phyloP scores from a whole-genome alignment of 2,888 invertebrate genomes.

The Rhyacophila evoluta region DNA sequence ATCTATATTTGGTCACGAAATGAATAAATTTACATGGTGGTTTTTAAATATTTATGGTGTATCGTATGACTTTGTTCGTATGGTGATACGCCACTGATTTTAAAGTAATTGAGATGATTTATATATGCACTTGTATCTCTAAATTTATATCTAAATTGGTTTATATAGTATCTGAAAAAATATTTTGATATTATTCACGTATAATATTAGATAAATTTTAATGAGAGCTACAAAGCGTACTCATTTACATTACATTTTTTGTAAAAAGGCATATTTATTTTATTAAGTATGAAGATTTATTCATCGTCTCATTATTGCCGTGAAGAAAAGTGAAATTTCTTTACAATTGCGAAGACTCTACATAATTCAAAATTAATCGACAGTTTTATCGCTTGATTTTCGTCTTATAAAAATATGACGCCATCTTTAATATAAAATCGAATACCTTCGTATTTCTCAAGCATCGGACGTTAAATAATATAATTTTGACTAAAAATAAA shows the following conservation, averaged over 20 bases:
- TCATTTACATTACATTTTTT: neutral
- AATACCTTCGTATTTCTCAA: no score
- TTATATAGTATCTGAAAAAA: neutral
- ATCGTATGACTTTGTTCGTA: no score
- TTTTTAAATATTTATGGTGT: no score
- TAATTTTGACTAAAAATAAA: no score
- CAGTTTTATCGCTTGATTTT: neutral
- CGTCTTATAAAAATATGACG: no score
- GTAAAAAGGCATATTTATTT: neutral
- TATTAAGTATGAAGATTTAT: neutral
- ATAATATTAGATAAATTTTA: neutral
- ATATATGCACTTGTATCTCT: constrained; percentile 1
- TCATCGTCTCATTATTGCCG: neutral
- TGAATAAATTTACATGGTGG: no score
- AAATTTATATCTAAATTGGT: constrained; percentile 9
- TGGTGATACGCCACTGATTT: neutral
- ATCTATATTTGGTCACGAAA: no score
- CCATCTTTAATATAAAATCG: no score
- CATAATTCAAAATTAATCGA: neutral
- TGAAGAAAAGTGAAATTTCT: neutral
- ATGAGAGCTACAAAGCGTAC: neutral
- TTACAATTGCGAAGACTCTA: neutral
- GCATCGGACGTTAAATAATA: no score
- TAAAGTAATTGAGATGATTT: neutral
- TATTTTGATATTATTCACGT: neutral